A percentile compares a stretch with the other conserved stretches of the same genome.
phyloP scores from a whole-genome alignment of 2,797 vertebrate genomes.

The Sardinella longiceps region DNA sequence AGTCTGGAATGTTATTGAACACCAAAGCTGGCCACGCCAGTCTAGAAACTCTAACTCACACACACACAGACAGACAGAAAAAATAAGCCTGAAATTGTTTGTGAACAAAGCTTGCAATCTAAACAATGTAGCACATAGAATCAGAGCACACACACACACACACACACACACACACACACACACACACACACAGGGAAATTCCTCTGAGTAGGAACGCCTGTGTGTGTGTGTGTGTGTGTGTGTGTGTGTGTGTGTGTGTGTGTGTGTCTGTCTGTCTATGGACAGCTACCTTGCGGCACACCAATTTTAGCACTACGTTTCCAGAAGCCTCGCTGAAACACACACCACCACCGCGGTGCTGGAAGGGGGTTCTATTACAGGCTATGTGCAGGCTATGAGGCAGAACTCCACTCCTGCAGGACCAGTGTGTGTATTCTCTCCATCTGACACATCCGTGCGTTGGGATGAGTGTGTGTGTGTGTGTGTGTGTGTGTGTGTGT shows the following conservation, averaged over 20 bases:
- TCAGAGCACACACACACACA: constrained; percentile 36
- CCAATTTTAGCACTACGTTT: background rate
- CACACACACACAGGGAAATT: constrained; percentile 34
- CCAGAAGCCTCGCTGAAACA: background rate
- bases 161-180: constrained; percentile 35
- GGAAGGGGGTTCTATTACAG: background rate
- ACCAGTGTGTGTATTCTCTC: background rate
- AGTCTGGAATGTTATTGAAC: constrained; percentile 27
- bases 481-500: background rate
- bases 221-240: background rate
- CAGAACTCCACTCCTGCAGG: background rate
- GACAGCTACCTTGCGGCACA: background rate
- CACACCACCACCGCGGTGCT: background rate
- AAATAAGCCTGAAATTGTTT: constrained; percentile 27
- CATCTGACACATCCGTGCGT: background rate
- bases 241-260: too few species aligned
- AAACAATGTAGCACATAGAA: constrained; percentile 45
- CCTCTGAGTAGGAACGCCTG: constrained; percentile 29
- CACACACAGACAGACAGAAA: constrained; percentile 16
- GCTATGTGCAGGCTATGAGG: background rate
- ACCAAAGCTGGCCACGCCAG: constrained; percentile 47
- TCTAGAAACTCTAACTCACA: constrained; percentile 25
- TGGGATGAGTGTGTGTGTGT: background rate
- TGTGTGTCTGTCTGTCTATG: background rate
- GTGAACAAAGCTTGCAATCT: constrained; percentile 38